Evolutionary conservation across 2,113 vertebrate species (phyloP).

Genomic region (mouse (Mus musculus)): GRCm39 chr1:90760501-90761000

Average conservation of each 20-base stretch:
- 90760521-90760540: neutral
- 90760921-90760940: neutral
- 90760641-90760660: no score
- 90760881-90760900: neutral
- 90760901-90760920: neutral
- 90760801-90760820: neutral
- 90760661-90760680: neutral
- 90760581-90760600: no score
- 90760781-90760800: neutral
- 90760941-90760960: neutral
- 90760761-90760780: neutral
- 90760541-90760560: neutral
- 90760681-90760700: neutral
- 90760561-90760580: fast-evolving
- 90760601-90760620: neutral
- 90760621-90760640: neutral
- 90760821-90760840: neutral
- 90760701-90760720: neutral
- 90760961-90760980: neutral
- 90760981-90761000: neutral
- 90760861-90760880: neutral
- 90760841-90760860: neutral
- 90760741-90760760: neutral
- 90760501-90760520: neutral
- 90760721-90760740: neutral